Evolutionary conservation across 2,113 vertebrate genomes (phyloP).

Genomic region (Neodon shergylaensis): DNA sequence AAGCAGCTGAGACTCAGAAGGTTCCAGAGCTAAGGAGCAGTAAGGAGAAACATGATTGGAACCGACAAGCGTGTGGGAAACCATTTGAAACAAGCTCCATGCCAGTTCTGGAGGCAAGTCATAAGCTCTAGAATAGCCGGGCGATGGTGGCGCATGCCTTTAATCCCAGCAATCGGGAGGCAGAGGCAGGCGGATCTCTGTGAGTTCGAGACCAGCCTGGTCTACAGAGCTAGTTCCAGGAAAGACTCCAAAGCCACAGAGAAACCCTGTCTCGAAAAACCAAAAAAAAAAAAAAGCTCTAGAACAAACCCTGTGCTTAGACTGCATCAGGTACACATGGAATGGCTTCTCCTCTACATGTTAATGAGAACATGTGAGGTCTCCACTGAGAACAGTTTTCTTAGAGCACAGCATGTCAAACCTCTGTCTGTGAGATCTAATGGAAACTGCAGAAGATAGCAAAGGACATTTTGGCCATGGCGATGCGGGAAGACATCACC

Average conservation of each 20-base stretch:
- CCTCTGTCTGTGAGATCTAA: background rate
- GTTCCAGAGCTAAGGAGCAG: background rate
- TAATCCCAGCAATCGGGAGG: too few relatives aligned
- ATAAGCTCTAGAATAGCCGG: background rate
- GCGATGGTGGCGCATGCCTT: too few relatives aligned
- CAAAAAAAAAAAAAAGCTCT: too few relatives aligned
- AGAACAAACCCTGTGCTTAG: background rate
- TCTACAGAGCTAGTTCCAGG: too few relatives aligned
- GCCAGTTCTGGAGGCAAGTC: background rate
- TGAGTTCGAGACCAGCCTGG: too few relatives aligned
- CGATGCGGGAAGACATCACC: accelerated
- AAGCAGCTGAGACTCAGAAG: background rate
- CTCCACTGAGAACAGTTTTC: background rate
- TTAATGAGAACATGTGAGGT: too few relatives aligned
- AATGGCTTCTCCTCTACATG: background rate
- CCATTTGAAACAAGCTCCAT: background rate
- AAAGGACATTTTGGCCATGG: accelerated
- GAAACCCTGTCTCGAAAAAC: too few relatives aligned
- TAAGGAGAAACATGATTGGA: background rate
- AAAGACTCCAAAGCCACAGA: too few relatives aligned
- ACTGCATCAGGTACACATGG: too few relatives aligned
- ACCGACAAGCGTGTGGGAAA: background rate
- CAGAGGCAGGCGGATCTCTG: too few relatives aligned
- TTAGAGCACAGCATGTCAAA: background rate
- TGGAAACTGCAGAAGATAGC: background rate